Conservation (phyloP, 2,888 invertebrate species). For the Torymus texanus region DNA sequence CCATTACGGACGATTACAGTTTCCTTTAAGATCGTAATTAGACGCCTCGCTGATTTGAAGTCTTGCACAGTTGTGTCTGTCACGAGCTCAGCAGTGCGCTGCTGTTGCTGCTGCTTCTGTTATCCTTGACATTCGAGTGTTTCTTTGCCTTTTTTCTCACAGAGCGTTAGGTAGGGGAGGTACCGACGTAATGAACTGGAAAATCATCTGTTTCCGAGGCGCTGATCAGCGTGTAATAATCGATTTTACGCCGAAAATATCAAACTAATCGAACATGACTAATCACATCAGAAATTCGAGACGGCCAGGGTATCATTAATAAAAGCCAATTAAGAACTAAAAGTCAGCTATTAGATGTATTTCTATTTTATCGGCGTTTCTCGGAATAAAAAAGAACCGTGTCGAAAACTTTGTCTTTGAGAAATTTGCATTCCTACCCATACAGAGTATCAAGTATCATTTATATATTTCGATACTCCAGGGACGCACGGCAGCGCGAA, state of each 20-base stretch:
- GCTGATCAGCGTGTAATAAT: slow-evolving; percentile 33
- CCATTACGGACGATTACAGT: slow-evolving; percentile 66
- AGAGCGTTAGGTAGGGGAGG: background rate
- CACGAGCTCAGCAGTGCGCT: background rate
- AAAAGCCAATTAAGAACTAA: slow-evolving; percentile 24
- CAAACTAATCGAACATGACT: slow-evolving; percentile 38
- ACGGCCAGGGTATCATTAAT: slow-evolving; percentile 15
- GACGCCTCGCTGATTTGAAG: slow-evolving; percentile 54
- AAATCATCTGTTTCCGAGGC: slow-evolving; percentile 24
- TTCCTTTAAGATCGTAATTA: slow-evolving; percentile 63
- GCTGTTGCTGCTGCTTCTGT: background rate
- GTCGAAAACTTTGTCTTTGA: background rate
- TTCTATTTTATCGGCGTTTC: background rate
- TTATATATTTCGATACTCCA: background rate
- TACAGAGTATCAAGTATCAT: slow-evolving; percentile 19
- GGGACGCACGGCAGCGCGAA: slow-evolving; percentile 11
- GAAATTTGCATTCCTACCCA: background rate
- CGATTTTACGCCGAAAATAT: slow-evolving; percentile 36
- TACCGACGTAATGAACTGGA: slow-evolving; percentile 19
- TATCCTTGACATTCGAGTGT: background rate
- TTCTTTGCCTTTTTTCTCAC: slow-evolving; percentile 2
- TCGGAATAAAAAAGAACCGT: background rate
- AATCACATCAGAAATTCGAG: slow-evolving; percentile 18
- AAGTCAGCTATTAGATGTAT: slow-evolving; percentile 23
- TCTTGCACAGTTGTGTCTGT: slow-evolving; percentile 1